Percentiles rank a stretch among this genome's conserved stretches.
These are phyloP conservation scores for Drosophila anomalata DNA, from an alignment of 2,888 invertebrate genomes.

Conservation along the genomic window DNA sequence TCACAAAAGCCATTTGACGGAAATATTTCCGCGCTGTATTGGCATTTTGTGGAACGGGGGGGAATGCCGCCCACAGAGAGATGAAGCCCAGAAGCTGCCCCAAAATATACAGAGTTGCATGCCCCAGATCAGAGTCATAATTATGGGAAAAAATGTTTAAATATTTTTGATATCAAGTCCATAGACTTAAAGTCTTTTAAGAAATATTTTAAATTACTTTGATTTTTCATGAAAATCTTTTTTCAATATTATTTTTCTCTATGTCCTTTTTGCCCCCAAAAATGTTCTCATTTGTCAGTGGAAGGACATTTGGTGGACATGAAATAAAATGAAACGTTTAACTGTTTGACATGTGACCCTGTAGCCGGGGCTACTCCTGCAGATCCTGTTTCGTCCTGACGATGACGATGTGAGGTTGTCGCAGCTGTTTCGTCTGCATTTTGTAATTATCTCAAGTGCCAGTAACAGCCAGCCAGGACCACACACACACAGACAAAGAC, in stretches of 20 bases:
- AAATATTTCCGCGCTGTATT: constrained; percentile 34
- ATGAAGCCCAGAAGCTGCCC: constrained; percentile 9
- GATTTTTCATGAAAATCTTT: background rate
- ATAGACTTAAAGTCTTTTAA: too few relatives aligned
- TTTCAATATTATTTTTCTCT: background rate
- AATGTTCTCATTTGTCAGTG: constrained; percentile 2
- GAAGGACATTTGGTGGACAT: constrained; percentile 8
- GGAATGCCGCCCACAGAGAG: background rate
- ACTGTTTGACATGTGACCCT: constrained; percentile 33
- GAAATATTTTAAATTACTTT: too few relatives aligned
- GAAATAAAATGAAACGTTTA: constrained; percentile 27
- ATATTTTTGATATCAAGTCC: too few relatives aligned
- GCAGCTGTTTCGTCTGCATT: constrained; percentile 43
- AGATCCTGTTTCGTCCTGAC: background rate
- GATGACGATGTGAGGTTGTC: background rate
- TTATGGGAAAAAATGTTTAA: background rate
- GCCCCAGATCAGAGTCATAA: constrained; percentile 28
- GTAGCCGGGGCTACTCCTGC: constrained; percentile 1
- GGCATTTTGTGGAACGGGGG: constrained; percentile 27
- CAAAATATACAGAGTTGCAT: constrained; percentile 7
- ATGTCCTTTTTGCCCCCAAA: background rate
- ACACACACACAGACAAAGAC: constrained; percentile 11
- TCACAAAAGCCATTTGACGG: constrained; percentile 25
- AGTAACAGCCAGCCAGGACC: constrained; percentile 48
- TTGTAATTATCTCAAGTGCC: constrained; percentile 76